Evolutionary conservation across 1,140 invertebrate genomes (phyloP).

Genomic region (Zaprionus ghesquierei): DNA sequence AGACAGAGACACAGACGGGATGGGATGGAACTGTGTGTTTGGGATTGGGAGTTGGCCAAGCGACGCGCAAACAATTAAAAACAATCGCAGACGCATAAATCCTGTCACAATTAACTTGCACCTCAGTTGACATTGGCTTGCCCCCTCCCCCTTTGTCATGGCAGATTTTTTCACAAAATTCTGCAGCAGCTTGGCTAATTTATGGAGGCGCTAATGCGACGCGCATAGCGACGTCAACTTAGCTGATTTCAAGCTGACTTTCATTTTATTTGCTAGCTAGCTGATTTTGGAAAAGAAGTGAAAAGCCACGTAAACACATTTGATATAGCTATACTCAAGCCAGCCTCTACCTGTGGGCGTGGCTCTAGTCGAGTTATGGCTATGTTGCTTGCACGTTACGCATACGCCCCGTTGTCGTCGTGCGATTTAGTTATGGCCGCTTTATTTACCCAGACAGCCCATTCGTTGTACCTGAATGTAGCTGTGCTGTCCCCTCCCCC

Average conservation of each 20-base stretch:
- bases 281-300: no score
- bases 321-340: not conserved
- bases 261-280: not conserved
- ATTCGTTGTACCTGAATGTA: slow-evolving; percentile 25
- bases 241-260: not conserved
- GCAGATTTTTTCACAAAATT: not conserved
- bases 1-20: not conserved
- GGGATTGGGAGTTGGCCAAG: not conserved
- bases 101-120: slow-evolving; percentile 30
- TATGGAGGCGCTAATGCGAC: not conserved
- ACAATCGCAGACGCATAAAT: slow-evolving; percentile 34
- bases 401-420: slow-evolving; percentile 10
- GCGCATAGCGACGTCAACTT: not conserved
- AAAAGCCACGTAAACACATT: not conserved
- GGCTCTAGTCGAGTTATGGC: not conserved
- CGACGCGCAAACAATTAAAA: slow-evolving; percentile 29
- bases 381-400: not conserved
- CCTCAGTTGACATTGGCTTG: slow-evolving; percentile 1
- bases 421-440: slow-evolving; percentile 1
- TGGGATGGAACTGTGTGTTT: not conserved
- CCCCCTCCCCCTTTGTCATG: not conserved
- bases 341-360: not conserved
- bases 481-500: not conserved
- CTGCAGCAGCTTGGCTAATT: not conserved
- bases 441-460: slow-evolving; percentile 49